phyloP scores from a whole-genome alignment of 1,140 invertebrate species.

The Eueides isabella region DNA sequence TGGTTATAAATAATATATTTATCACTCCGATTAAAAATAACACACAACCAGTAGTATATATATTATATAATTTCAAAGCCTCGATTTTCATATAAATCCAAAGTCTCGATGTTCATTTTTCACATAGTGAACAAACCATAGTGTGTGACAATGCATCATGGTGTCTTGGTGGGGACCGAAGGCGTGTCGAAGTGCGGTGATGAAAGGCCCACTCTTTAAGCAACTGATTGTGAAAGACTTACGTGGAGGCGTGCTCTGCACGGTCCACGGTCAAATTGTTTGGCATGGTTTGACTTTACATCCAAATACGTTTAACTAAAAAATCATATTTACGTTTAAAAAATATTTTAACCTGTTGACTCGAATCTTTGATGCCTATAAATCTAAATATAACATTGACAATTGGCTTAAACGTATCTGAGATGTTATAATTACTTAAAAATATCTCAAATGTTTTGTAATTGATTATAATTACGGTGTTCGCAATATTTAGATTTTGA shows the following conservation, averaged over 20 bases:
- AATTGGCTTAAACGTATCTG: no score
- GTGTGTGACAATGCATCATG: constrained; percentile 32
- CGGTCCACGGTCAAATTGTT: constrained; percentile 48
- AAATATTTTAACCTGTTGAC: neutral
- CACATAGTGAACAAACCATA: constrained; percentile 7
- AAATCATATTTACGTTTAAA: neutral
- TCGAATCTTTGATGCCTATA: no score
- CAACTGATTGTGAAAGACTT: constrained; percentile 74
- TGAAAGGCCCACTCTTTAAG: constrained; percentile 67
- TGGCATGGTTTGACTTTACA: constrained; percentile 34
- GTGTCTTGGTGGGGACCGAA: constrained; percentile 49
- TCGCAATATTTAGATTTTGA: no score
- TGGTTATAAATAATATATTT: neutral
- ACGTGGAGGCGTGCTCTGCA: constrained; percentile 53
- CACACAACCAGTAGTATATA: neutral
- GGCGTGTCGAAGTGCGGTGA: constrained; percentile 66
- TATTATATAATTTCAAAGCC: no score
- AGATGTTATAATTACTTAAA: no score
- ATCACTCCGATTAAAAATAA: neutral
- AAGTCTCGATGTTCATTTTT: no score
- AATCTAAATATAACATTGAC: no score
- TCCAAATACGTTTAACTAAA: constrained; percentile 14
- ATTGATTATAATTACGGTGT: no score
- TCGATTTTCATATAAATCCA: no score
- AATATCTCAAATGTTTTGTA: no score